These are phyloP conservation scores for Apoderus coryli DNA, from an alignment of 2,888 invertebrate genomes.

Conservation along the genomic window DNA sequence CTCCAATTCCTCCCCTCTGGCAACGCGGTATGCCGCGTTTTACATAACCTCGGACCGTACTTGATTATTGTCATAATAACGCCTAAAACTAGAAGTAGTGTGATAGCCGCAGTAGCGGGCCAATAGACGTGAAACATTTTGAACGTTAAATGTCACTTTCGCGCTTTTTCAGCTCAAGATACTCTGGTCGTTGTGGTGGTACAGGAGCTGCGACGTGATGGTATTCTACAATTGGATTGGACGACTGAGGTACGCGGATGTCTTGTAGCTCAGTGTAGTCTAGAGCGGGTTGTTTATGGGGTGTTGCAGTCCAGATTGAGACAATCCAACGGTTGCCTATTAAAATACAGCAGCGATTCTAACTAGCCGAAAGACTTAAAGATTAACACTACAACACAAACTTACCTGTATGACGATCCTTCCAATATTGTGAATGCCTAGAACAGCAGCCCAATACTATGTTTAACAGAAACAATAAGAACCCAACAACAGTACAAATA, in stretches of 20 bases:
- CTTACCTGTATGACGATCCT: conserved; percentile 63
- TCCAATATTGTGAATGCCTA: conserved; percentile 66
- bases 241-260: conserved; percentile 29
- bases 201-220: conserved; percentile 25
- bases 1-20: no score
- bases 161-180: conserved; percentile 35
- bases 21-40: conserved; percentile 51
- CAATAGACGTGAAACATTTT: conserved; percentile 52
- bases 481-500: conserved; percentile 58
- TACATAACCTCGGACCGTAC: conserved; percentile 58
- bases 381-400: conserved; percentile 8
- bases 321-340: conserved; percentile 73
- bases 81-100: conserved; percentile 53
- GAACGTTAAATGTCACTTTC: conserved; percentile 58
- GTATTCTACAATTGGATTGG: conserved; percentile 31
- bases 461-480: conserved; percentile 58
- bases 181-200: conserved; percentile 28
- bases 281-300: conserved; percentile 67
- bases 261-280: conserved; percentile 61
- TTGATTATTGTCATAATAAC: conserved; percentile 63
- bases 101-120: conserved; percentile 60
- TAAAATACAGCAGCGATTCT: conserved; percentile 10
- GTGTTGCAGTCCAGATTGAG: conserved; percentile 71
- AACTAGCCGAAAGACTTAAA: background rate
- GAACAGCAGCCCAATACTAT: conserved; percentile 71